A percentile compares a stretch with the other conserved stretches of the same genome.
Conservation (phyloP, 2,113 vertebrate species). For the Coptodon rendalli region DNA sequence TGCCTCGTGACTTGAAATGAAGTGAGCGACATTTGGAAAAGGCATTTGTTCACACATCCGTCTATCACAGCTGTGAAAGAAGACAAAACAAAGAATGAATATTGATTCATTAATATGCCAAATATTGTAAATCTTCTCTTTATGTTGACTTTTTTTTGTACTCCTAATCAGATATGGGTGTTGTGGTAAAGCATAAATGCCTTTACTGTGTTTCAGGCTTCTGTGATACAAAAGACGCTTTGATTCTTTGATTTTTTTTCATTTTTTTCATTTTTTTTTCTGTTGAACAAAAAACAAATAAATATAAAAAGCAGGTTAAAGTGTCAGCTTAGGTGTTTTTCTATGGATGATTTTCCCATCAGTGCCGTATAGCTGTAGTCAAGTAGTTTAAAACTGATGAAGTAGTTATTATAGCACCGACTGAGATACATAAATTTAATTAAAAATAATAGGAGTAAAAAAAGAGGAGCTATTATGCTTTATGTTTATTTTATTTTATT, state of each 20-base stretch:
- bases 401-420: neutral
- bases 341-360: neutral
- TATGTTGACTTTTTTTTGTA: neutral
- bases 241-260: neutral
- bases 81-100: too few species aligned
- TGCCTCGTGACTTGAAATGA: too few species aligned
- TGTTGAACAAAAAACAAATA: neutral
- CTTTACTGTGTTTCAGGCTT: neutral
- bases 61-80: too few species aligned
- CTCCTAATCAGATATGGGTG: neutral
- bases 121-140: neutral
- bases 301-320: neutral
- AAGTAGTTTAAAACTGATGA: neutral
- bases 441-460: neutral
- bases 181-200: neutral
- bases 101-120: neutral
- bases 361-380: neutral
- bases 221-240: neutral
- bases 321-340: neutral
- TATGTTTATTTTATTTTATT: fast-evolving
- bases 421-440: neutral
- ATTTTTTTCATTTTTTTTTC: neutral
- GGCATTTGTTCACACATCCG: too few species aligned
- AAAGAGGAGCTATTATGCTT: neutral
- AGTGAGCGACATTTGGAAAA: too few species aligned